Conservation (phyloP, 2,888 invertebrate genomes). For the Caenorhabditis zanzibari region DNA sequence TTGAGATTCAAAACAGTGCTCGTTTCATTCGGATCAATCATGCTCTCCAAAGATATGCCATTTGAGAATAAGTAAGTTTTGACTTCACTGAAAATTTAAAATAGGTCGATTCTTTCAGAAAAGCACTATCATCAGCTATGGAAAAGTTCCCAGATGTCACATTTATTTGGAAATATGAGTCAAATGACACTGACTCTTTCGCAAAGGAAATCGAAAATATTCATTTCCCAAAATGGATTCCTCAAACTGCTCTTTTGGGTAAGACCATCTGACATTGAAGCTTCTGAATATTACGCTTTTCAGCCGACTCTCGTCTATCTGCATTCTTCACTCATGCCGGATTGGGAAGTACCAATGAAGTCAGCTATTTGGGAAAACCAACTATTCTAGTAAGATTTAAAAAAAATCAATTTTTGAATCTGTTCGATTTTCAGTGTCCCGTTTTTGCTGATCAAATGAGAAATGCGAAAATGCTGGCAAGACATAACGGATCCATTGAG, state of each 20-base stretch:
- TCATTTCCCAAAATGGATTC: slow-evolving; percentile 72
- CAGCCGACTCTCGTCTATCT: slow-evolving; percentile 51
- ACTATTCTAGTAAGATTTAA: slow-evolving; percentile 41
- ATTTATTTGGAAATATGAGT: slow-evolving; percentile 75
- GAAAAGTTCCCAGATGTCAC: slow-evolving; percentile 65
- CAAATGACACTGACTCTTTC: slow-evolving; percentile 43
- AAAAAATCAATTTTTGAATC: background rate
- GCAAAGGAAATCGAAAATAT: slow-evolving; percentile 66
- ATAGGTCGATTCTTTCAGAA: slow-evolving; percentile 31
- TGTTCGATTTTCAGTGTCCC: slow-evolving; percentile 47
- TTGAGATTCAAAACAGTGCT: slow-evolving; percentile 40
- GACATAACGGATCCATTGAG: slow-evolving; percentile 59
- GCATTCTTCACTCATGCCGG: slow-evolving; percentile 64
- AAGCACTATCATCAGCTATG: slow-evolving; percentile 56
- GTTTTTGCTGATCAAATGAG: slow-evolving; percentile 67
- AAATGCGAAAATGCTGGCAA: slow-evolving; percentile 64
- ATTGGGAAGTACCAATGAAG: slow-evolving; percentile 59
- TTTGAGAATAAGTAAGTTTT: slow-evolving; percentile 27
- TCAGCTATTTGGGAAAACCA: slow-evolving; percentile 55
- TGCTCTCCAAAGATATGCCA: slow-evolving; percentile 51
- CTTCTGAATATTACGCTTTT: background rate
- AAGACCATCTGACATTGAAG: background rate
- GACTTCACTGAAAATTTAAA: background rate
- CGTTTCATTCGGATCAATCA: slow-evolving; percentile 58
- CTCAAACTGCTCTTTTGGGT: slow-evolving; percentile 74